Evolutionary conservation across 2,797 vertebrate genomes (phyloP).

Genomic region (Squalus acanthias): DNA sequence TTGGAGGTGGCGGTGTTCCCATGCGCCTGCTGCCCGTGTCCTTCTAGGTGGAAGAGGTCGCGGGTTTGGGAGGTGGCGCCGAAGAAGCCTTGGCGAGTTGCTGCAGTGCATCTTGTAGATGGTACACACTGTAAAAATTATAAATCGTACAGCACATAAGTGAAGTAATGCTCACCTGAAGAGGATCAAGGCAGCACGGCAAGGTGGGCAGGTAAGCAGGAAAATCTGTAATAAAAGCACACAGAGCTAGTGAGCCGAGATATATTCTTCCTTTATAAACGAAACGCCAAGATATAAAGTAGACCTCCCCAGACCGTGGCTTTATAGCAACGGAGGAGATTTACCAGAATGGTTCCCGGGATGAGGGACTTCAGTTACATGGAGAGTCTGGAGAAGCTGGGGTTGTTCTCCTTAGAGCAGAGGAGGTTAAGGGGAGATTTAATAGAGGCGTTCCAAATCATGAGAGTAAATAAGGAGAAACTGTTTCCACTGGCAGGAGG

Average conservation of each 20-base stretch:
- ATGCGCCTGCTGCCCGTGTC: no score
- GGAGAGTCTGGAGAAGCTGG: background rate
- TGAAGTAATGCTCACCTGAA: slow-evolving; percentile 74
- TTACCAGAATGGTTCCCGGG: background rate
- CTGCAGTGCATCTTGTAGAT: no score
- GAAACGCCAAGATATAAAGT: no score
- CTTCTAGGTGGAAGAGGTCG: no score
- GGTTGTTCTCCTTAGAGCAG: background rate
- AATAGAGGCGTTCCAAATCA: background rate
- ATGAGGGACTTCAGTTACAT: background rate
- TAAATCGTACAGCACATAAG: background rate
- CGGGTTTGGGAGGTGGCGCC: no score
- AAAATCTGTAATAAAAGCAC: slow-evolving; percentile 79
- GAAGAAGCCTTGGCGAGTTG: no score
- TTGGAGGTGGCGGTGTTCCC: no score
- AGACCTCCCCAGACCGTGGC: no score
- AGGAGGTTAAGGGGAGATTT: background rate
- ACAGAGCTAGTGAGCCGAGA: background rate
- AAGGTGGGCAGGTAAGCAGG: slow-evolving; percentile 87
- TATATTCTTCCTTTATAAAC: background rate
- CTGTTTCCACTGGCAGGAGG: no score
- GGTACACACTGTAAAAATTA: no score
- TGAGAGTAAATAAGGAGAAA: background rate
- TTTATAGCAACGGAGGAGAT: background rate
- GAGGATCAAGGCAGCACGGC: slow-evolving; percentile 75